Base-by-base conservation (phyloP, 2,797 vertebrate genomes). In the Chelonia mydas region DNA sequence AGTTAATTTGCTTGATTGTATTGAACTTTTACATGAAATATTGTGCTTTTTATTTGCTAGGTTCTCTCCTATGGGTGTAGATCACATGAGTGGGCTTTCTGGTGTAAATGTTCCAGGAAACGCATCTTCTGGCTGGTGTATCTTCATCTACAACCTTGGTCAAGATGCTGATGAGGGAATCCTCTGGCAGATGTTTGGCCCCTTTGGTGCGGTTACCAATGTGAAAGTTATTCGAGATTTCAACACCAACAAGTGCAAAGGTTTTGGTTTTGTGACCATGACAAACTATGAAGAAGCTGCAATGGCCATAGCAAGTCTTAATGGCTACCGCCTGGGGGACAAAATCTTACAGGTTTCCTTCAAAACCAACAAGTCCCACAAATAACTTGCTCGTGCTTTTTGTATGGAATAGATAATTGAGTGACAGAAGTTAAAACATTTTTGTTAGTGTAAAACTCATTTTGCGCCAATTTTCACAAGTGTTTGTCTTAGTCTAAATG, bases 231-330 rank as follows among this genome's bases (percentile, higher is more conserved):
- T 99, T 98, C 99, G 99, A 90, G 99, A 99, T 98, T 99, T 99
- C 98, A 99, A 99, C 99, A 99, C 99, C 99, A 99, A 99, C 99
- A 99, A 99, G 98, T 99, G 99, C 98, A 99, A 99, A 98, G 99
- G 99, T 96, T 99, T 99, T 97, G 99, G 99, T 97, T 99, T 99
- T 98, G 99, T 99, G 97, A 99, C 99, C 98, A 99, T 99, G 99
- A 99, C 99, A 94, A 99, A 99, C 99, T 99, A 99, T 98, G 99
- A 99, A 98, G 99, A 99, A 98, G 99, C 99, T 45, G 99, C 99
- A 96, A 99, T 99, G 99, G 99, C 99, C 98, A 99, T 99, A 96
- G 99, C 99, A 95, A 99, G 99, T 98, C 99, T 99, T 97, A 99
- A 99, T 61, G 99, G 99, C 98, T 99, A 99, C 98, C 99, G 99